Evolutionary conservation across 2,797 vertebrate genomes (phyloP).

Genomic region (Argya squamiceps): DNA sequence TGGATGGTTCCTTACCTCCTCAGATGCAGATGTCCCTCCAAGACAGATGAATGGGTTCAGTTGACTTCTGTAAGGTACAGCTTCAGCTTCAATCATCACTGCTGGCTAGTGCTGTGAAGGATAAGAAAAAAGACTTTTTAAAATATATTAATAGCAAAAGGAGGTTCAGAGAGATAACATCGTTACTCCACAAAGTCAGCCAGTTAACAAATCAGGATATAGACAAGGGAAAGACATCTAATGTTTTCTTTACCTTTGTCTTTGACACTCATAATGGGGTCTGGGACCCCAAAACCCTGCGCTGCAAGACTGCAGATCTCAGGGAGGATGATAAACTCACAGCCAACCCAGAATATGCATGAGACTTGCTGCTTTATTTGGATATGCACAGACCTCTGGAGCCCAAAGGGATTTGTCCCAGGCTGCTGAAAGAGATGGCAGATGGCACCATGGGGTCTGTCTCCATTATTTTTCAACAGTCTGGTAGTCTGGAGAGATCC

Average conservation of each 20-base stretch:
- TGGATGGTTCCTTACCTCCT: background rate
- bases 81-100: background rate
- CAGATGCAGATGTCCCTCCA: background rate
- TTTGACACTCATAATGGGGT: rapidly evolving
- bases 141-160: background rate
- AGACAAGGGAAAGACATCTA: background rate
- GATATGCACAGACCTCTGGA: background rate
- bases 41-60: background rate
- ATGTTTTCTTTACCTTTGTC: background rate
- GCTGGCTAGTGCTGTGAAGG: background rate
- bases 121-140: background rate
- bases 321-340: background rate
- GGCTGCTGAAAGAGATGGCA: background rate
- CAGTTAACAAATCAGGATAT: background rate
- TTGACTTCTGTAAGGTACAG: background rate
- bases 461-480: background rate
- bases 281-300: rapidly evolving
- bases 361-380: background rate
- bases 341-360: background rate
- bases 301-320: too few relatives aligned
- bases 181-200: background rate
- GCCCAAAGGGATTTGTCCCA: background rate
- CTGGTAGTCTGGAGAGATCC: background rate
- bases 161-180: background rate
- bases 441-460: background rate